Base-by-base conservation (phyloP, 2,113 vertebrate genomes). In the Mastomys coucha region DNA sequence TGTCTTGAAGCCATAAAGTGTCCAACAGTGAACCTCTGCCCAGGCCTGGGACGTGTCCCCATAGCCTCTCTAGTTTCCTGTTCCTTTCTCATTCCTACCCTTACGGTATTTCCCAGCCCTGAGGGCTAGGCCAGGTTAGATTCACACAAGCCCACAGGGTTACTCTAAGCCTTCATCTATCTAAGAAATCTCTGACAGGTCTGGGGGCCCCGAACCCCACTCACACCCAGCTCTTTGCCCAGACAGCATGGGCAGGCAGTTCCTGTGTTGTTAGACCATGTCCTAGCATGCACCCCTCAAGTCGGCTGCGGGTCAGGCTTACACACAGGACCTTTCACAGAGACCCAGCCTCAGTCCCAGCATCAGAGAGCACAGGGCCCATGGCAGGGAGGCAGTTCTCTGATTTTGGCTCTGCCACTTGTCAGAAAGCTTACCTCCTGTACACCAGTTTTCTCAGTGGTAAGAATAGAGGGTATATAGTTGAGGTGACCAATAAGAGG, bases 401-500 rank as follows among this genome's bases (percentile, higher is more conserved):
- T 88, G 16, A 14, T 22, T 60, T 76, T 51, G 88, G 11, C 33
- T 63, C 53, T 91, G 16, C 58, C 45, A 4, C 60, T 51, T 82
- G 67, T 65, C 87, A 49, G 9, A 80, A 78, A 33, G 49, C 51
- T 70, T 4, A 2, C 65, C 36, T 89, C 72, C 80, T 28, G 72
- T 75, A 88, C 53, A 31, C 92, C n/a, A 5, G 45, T 94, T 20
- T 72, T 63, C 70, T 93, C 39, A 82, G 58, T 63, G 81, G 45
- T 75, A 51, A 84, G 28, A 86, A 78, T 22, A 39, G 45, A 12
- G 42, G 42, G 19, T 3, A 82, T 53, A 7, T 12, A 11, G 12
- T 5, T 5, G 60, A 5, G 3, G 5, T 4, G 0, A 7, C 3
- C 1, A 31, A 2, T 1, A 0, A 39, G 17, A 19, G 14, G 36